These are phyloP conservation scores for Carcharodon carcharias DNA, from an alignment of 2,797 vertebrate genomes.

Conservation along the genomic window DNA sequence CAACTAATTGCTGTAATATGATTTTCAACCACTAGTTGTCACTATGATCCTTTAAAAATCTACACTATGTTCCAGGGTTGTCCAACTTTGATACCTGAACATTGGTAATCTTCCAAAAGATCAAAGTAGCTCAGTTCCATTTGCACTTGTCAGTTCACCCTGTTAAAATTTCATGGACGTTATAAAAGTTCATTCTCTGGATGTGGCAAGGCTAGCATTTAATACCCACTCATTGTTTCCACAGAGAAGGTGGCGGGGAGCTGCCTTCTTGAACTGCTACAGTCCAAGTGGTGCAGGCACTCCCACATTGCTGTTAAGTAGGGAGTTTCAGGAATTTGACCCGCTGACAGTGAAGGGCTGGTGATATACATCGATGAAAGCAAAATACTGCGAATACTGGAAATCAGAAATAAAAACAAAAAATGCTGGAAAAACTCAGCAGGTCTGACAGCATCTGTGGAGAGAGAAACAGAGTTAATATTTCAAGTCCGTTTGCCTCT, in stretches of 20 bases:
- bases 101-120: neutral
- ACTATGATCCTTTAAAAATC: conserved; percentile 15
- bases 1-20: neutral
- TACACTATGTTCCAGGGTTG: neutral
- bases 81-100: neutral
- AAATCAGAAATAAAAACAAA: no score
- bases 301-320: neutral
- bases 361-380: neutral
- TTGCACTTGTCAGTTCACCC: neutral
- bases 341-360: neutral
- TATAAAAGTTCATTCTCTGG: neutral
- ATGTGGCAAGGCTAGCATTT: neutral
- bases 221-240: neutral
- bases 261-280: neutral
- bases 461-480: no score
- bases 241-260: neutral
- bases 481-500: no score
- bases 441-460: no score
- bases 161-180: neutral
- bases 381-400: no score
- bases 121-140: neutral
- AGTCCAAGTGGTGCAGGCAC: neutral
- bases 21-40: conserved; percentile 14
- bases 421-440: no score
- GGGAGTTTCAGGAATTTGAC: neutral